A percentile compares a stretch with the other conserved stretches of the same genome.
phyloP scores from a whole-genome alignment of 30 jellyfish, hydroid and myxozoan species.

The Rhopilema esculentum region DNA sequence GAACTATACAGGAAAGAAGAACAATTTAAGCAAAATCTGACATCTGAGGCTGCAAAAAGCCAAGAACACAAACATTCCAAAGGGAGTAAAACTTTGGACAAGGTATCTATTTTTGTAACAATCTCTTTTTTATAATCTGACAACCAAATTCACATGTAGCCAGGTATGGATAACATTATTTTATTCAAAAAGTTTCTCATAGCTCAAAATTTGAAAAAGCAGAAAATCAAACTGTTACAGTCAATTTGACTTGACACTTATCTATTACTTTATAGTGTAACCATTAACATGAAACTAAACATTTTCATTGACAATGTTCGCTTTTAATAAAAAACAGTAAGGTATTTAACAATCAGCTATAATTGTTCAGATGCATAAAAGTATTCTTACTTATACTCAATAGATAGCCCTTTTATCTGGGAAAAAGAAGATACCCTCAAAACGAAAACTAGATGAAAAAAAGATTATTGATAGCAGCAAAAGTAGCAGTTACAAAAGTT shows the following conservation, averaged over 20 bases:
- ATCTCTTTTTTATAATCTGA: background rate
- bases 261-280: no score
- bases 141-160: no score
- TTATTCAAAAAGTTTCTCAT: no score
- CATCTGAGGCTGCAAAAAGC: conserved; percentile 2
- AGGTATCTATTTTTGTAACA: conserved; percentile 28
- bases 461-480: background rate
- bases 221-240: no score
- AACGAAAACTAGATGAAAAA: conserved; percentile 21
- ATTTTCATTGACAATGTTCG: no score
- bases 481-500: background rate
- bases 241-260: no score
- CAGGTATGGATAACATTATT: no score
- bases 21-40: conserved; percentile 19
- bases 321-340: background rate
- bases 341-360: background rate
- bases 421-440: conserved; percentile 29
- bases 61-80: background rate
- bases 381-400: background rate
- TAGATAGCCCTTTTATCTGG: conserved; percentile 77
- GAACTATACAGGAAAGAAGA: conserved; percentile 91
- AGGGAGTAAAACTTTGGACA: conserved; percentile 72
- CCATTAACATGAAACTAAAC: no score
- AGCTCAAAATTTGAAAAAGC: no score
- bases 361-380: background rate